phyloP scores from a whole-genome alignment of 1,140 invertebrate genomes.

The Megathymus violae region DNA sequence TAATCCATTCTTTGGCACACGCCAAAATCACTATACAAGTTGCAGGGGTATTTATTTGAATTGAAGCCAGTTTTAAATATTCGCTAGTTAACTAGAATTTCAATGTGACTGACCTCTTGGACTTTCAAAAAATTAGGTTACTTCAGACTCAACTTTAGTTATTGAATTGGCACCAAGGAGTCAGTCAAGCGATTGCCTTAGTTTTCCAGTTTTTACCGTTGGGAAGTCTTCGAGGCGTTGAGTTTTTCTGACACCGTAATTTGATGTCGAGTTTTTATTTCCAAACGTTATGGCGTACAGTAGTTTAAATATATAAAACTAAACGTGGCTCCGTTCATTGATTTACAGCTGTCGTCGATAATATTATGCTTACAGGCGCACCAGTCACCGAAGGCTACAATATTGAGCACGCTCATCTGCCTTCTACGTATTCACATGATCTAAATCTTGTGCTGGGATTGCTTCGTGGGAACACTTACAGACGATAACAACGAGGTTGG shows the following conservation, averaged over 20 bases:
- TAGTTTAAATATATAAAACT: too few species aligned
- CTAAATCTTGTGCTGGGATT: too few species aligned
- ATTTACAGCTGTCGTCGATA: neutral
- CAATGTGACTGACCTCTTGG: constrained; percentile 11
- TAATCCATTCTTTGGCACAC: neutral
- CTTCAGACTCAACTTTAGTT: constrained; percentile 12
- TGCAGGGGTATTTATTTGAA: neutral
- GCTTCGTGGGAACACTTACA: neutral
- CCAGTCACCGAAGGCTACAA: too few species aligned
- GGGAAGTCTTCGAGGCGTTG: constrained; percentile 2
- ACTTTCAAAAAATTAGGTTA: constrained; percentile 15
- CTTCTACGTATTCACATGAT: too few species aligned
- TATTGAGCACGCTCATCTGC: too few species aligned
- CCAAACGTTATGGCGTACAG: too few species aligned
- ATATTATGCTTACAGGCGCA: too few species aligned
- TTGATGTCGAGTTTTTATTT: too few species aligned
- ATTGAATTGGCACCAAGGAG: constrained; percentile 1
- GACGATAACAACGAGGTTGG: neutral
- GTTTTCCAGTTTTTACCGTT: constrained; percentile 11
- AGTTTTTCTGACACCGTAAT: constrained; percentile 21
- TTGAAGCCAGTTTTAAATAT: neutral
- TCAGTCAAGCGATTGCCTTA: constrained; percentile 13
- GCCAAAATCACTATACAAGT: constrained; percentile 3
- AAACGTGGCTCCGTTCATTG: too few species aligned
- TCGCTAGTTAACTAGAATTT: constrained; percentile 9